These are phyloP conservation scores for Eurystomus gularis DNA, from an alignment of 2,113 vertebrate genomes.

Conservation along the genomic window DNA sequence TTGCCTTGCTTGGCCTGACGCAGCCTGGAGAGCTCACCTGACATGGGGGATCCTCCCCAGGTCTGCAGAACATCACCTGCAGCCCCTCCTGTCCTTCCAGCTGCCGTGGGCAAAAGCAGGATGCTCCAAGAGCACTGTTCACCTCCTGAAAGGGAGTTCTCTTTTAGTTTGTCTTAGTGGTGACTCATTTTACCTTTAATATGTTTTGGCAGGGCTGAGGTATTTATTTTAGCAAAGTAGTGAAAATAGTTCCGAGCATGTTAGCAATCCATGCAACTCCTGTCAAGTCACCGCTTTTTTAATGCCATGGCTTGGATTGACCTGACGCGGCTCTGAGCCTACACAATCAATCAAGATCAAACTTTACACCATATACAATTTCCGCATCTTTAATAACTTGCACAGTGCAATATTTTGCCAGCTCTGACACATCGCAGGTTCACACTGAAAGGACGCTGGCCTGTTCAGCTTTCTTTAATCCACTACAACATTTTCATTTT, in stretches of 20 bases:
- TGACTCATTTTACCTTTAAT: neutral
- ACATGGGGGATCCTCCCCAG: accelerated
- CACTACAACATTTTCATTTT: neutral
- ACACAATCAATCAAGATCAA: neutral
- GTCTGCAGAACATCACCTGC: no score
- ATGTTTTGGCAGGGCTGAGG: neutral
- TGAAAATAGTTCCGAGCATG: neutral
- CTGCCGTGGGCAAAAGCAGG: neutral
- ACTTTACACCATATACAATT: neutral
- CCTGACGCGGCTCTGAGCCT: neutral
- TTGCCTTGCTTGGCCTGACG: accelerated
- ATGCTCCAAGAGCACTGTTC: accelerated
- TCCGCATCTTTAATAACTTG: neutral
- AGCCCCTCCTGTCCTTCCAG: neutral
- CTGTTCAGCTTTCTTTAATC: neutral
- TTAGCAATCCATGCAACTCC: neutral
- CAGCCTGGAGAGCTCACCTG: no score
- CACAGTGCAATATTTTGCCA: neutral
- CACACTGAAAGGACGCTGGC: neutral
- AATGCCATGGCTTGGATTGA: neutral
- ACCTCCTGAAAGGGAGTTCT: neutral
- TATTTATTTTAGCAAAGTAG: neutral
- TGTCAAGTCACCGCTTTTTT: neutral
- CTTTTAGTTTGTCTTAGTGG: neutral
- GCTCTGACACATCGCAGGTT: neutral